Conservation (phyloP, 92 coral and sea anemone species). For the Actinernus sp. region DNA sequence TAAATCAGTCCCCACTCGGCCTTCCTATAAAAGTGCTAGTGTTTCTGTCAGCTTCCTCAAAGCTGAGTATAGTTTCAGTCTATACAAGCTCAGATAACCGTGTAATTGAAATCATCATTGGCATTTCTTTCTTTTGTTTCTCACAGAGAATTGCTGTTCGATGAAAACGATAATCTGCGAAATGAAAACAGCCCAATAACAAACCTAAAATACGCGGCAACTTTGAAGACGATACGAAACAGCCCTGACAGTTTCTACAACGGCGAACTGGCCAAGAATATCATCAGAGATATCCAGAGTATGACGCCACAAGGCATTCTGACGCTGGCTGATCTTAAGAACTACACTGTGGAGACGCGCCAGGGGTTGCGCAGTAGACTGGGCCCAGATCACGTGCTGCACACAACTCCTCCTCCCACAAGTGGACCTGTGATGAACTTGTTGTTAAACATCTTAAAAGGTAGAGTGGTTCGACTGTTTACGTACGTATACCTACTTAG, state of each 20-base stretch:
- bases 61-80: too few species aligned
- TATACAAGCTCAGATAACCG: too few species aligned
- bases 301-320: constrained; percentile 67
- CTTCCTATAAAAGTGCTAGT: too few species aligned
- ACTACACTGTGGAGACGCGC: constrained; percentile 57
- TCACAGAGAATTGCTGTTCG: constrained; percentile 59
- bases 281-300: constrained; percentile 62
- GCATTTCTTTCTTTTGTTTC: not conserved
- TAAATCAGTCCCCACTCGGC: too few species aligned
- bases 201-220: constrained; percentile 70
- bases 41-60: too few species aligned
- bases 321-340: constrained; percentile 57
- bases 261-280: constrained; percentile 64
- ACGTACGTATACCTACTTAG: too few species aligned
- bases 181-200: constrained; percentile 63
- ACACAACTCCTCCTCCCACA: constrained; percentile 82
- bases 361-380: constrained; percentile 41
- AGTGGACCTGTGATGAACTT: constrained; percentile 87
- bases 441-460: constrained; percentile 85
- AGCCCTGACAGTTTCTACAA: constrained; percentile 75
- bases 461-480: too few species aligned
- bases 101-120: too few species aligned
- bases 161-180: constrained; percentile 56
- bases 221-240: constrained; percentile 69
- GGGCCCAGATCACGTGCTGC: constrained; percentile 54